A percentile compares a stretch with the other conserved stretches of the same genome.
Evolutionary conservation across 1,140 invertebrate species (phyloP).

Genomic region (Caenorhabditis tropicalis): DNA sequence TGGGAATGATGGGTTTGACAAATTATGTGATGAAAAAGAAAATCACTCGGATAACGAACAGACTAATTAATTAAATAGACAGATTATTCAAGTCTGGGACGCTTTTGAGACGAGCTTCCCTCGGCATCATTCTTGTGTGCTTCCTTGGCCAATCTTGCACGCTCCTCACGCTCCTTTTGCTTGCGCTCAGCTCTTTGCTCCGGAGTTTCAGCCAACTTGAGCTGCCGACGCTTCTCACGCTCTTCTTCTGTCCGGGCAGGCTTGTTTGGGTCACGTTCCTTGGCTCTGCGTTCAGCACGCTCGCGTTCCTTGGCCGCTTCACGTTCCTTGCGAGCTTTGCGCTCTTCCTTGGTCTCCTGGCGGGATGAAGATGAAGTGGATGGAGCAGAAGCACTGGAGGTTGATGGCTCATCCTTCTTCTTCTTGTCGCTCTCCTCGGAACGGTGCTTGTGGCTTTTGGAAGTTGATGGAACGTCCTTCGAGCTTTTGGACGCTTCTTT

Average conservation of each 20-base stretch:
- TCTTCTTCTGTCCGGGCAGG: not conserved
- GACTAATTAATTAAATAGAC: too few relatives aligned
- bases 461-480: too few relatives aligned
- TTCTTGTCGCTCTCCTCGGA: too few relatives aligned
- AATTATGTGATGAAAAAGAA: too few relatives aligned
- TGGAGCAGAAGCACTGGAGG: not conserved
- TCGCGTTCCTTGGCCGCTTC: not conserved
- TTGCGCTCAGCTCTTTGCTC: slow-evolving; percentile 8
- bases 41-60: too few relatives aligned
- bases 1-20: too few relatives aligned
- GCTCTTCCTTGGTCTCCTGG: not conserved
- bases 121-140: not conserved
- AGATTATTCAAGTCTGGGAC: not conserved
- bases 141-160: not conserved
- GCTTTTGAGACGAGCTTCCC: not conserved
- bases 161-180: not conserved
- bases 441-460: too few relatives aligned
- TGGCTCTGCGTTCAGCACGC: not conserved
- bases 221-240: not conserved
- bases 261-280: too few relatives aligned
- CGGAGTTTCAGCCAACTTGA: not conserved
- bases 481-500: too few relatives aligned
- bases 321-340: not conserved
- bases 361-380: not conserved
- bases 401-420: too few relatives aligned